Base-by-base conservation (phyloP, 2,888 invertebrate genomes). In the Leucania comma region DNA sequence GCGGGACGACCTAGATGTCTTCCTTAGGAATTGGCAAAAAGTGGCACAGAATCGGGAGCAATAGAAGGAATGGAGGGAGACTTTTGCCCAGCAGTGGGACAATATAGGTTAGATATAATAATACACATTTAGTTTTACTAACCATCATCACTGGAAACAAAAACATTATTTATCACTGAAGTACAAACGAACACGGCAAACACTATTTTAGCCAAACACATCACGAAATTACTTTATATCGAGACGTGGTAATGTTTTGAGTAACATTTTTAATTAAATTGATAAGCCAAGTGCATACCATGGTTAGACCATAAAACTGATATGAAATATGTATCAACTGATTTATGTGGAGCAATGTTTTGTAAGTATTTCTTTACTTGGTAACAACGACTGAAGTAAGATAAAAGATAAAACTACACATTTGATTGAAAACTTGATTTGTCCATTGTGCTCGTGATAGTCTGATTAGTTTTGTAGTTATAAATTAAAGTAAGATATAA, bases 221-320 rank as follows among this genome's bases (percentile, higher is more conserved):
- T 90, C 84, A 82, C 86, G 79, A 82, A 85, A 87, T 85, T 86
- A 88, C 86, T 87, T 89, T 84, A 90, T 90, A 85, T 75, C 83
- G 70, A 75, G 79, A 72, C 72, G 62, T 51, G 75, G 70, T 74
- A 71, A 63, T 80, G 77, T 84, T 76, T 83, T 80, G 75, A 72
- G 38, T 62, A 62, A 68, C 53, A 76, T 82, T 89, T 88, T 87
- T 86, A 86, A 89, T 90, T 87, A 86, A 88, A 88, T 73, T 73
- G 88, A 90, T 89, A 89, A 89, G 84, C 77, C 65, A 59, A 68
- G 60, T 68, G 48, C 69, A 69, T 59, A 69, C 58, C 32, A 66
- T 56, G 63, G 53, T 68, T 75, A 53, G 50, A 51, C 65, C 48
- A 62, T 78, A 61, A 82, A 73, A 66, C 46, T 48, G 46, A 78